Conservation (phyloP, 2,888 invertebrate species). For the Troglohyphantes excavatus region DNA sequence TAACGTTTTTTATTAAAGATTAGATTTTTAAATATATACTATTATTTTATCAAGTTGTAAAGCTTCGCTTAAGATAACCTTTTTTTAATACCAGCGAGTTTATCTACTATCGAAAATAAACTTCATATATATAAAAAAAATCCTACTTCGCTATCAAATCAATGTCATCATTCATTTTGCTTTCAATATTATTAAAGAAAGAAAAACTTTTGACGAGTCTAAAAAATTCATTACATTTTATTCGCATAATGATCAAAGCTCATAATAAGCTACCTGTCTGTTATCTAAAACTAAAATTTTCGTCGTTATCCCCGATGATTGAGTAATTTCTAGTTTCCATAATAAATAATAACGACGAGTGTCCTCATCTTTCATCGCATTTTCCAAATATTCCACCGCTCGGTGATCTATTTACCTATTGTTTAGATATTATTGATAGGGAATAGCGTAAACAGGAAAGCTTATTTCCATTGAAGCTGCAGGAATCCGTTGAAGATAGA, state of each 20-base stretch:
- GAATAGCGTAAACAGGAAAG: conserved; percentile 37
- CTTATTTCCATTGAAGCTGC: conserved; percentile 47
- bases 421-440: conserved; percentile 72
- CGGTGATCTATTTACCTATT: conserved; percentile 47
- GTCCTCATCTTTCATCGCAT: conserved; percentile 15
- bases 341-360: not conserved
- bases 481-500: conserved; percentile 57
- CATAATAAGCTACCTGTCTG: not conserved
- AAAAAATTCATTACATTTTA: conserved; percentile 5
- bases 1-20: too few relatives aligned
- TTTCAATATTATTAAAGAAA: not conserved
- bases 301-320: not conserved
- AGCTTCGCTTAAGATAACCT: too few relatives aligned
- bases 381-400: conserved; percentile 22
- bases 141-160: too few relatives aligned
- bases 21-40: too few relatives aligned
- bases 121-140: too few relatives aligned
- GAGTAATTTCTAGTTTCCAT: not conserved
- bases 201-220: not conserved
- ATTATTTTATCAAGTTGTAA: too few relatives aligned
- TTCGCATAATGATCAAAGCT: conserved; percentile 1
- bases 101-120: too few relatives aligned
- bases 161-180: not conserved
- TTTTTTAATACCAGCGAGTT: too few relatives aligned
- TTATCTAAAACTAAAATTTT: not conserved